Evolutionary conservation across 2,888 invertebrate species (phyloP).

Genomic region (Mythimna albipuncta): DNA sequence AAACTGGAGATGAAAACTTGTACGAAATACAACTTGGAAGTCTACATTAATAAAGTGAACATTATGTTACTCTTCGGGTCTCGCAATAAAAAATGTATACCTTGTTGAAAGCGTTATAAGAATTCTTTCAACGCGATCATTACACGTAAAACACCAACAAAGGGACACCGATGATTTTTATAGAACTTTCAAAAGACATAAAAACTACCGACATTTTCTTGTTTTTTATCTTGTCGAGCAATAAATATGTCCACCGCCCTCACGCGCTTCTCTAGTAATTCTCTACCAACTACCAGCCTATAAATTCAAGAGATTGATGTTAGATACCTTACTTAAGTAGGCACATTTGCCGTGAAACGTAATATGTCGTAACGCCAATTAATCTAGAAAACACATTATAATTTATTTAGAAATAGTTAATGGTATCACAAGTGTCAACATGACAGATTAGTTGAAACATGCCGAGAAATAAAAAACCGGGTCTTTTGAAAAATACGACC

Average conservation of each 20-base stretch:
- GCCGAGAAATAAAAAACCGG: constrained; percentile 55
- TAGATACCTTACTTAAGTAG: constrained; percentile 82
- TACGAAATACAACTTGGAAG: constrained; percentile 60
- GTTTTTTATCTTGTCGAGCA: constrained; percentile 83
- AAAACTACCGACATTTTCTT: constrained; percentile 78
- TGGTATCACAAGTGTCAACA: constrained; percentile 74
- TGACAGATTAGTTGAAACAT: constrained; percentile 67
- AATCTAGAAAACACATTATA: constrained; percentile 82
- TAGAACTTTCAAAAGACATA: constrained; percentile 78
- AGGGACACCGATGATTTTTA: constrained; percentile 68
- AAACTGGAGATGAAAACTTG: constrained; percentile 76
- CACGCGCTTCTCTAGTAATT: constrained; percentile 77
- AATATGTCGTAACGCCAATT: constrained; percentile 84
- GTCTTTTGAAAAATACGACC: constrained; percentile 47
- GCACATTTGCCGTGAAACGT: constrained; percentile 84
- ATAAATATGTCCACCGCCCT: constrained; percentile 87
- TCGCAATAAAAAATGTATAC: constrained; percentile 65
- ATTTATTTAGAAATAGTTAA: constrained; percentile 74
- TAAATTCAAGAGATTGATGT: constrained; percentile 88
- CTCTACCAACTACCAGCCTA: constrained; percentile 79
- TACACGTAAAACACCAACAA: constrained; percentile 69
- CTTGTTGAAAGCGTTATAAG: constrained; percentile 77
- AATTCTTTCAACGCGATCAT: constrained; percentile 77
- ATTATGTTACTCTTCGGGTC: constrained; percentile 40
- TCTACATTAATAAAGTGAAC: constrained; percentile 51